Percentiles rank a stretch among this genome's conserved stretches.
Evolutionary conservation across 2,888 invertebrate genomes (phyloP).

Genomic region (Cataglyphis albicans): DNA sequence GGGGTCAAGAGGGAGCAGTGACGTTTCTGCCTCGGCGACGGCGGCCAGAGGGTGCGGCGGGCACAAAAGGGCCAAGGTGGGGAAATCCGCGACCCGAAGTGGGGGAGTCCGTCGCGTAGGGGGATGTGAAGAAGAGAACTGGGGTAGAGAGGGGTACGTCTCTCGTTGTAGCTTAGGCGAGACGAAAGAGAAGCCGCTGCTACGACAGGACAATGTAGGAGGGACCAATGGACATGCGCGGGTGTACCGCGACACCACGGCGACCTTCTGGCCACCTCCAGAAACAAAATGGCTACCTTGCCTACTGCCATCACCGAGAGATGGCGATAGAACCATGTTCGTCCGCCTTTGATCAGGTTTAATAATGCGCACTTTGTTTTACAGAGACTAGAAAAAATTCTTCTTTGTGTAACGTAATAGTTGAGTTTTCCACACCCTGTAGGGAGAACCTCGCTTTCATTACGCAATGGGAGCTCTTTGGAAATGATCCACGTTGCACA

Average conservation of each 20-base stretch:
- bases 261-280: conserved; percentile 86
- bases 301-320: conserved; percentile 82
- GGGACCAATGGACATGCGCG: conserved; percentile 88
- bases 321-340: conserved; percentile 82
- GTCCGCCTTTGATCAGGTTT: conserved; percentile 2
- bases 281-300: conserved; percentile 89
- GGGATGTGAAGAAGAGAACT: conserved; percentile 52
- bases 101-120: conserved; percentile 69
- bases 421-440: background rate
- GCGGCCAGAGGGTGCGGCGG: conserved; percentile 29
- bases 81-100: conserved; percentile 50
- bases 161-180: conserved; percentile 60
- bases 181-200: conserved; percentile 71
- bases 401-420: background rate
- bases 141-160: conserved; percentile 28
- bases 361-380: background rate
- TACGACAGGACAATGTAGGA: conserved; percentile 81
- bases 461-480: no score
- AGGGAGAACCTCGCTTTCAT: background rate
- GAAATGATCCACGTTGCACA: background rate
- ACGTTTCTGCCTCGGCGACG: conserved; percentile 55
- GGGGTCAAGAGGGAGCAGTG: conserved; percentile 45
- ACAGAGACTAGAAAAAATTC: background rate
- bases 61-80: conserved; percentile 39
- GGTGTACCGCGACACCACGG: conserved; percentile 86